Evolutionary conservation across 2,113 vertebrate species (phyloP).

Genomic region (Marmota flaviventris): DNA sequence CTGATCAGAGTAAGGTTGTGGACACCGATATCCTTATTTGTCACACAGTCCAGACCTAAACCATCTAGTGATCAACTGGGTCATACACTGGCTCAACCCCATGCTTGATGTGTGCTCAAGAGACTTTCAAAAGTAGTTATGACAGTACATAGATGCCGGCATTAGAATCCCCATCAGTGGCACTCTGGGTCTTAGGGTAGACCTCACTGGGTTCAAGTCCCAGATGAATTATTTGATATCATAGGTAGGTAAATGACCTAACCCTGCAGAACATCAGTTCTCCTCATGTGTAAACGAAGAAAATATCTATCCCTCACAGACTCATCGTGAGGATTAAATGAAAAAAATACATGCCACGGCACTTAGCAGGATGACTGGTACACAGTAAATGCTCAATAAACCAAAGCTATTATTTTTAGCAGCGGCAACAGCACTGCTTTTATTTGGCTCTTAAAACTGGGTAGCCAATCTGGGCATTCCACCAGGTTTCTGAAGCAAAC

Average conservation of each 20-base stretch:
- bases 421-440: background rate
- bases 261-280: background rate
- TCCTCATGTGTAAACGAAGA: background rate
- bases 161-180: rapidly evolving
- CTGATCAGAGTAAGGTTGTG: background rate
- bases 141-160: background rate
- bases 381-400: background rate
- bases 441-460: background rate
- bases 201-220: background rate
- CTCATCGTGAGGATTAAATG: background rate
- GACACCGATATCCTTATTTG: background rate
- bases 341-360: too few species aligned
- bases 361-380: background rate
- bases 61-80: background rate
- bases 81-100: background rate
- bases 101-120: background rate
- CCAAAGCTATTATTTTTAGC: background rate
- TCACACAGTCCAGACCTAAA: background rate
- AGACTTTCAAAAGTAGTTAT: background rate
- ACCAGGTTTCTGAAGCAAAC: background rate
- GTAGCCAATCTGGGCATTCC: background rate
- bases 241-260: background rate
- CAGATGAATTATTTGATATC: background rate
- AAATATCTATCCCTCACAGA: background rate
- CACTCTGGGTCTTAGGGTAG: background rate